Percentiles rank a stretch among this genome's conserved stretches.
phyloP scores from a whole-genome alignment of 1,140 invertebrate species.

The Brachionus sp. region DNA sequence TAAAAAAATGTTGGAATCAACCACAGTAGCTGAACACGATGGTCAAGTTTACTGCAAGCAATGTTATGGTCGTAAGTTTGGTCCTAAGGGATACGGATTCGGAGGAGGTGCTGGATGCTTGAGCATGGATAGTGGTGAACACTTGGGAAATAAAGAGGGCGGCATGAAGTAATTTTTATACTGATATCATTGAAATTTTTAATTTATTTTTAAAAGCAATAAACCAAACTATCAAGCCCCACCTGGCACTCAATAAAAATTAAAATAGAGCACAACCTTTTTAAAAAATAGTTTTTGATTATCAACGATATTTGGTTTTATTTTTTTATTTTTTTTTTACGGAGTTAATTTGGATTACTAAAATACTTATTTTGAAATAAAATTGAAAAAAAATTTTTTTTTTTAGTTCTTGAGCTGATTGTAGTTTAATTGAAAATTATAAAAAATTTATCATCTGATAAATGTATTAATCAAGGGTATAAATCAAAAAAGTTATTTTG shows the following conservation, averaged over 20 bases:
- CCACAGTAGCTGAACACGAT: conserved; percentile 83
- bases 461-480: too few species aligned
- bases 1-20: conserved; percentile 85
- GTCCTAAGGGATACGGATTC: conserved; percentile 92
- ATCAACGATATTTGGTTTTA: neutral
- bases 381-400: neutral
- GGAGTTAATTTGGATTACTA: neutral
- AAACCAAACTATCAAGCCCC: conserved; percentile 32
- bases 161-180: neutral
- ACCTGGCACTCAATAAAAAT: conserved; percentile 18
- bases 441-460: too few species aligned
- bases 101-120: conserved; percentile 93
- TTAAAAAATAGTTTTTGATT: neutral
- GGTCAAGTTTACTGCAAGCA: conserved; percentile 88
- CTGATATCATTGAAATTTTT: neutral
- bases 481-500: too few species aligned
- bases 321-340: neutral
- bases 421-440: too few species aligned
- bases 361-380: neutral
- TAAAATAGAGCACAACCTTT: neutral
- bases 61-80: conserved; percentile 86
- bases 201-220: neutral
- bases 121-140: conserved; percentile 72
- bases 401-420: too few species aligned
- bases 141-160: conserved; percentile 51